A percentile compares a stretch with the other conserved stretches of the same genome.
phyloP scores from a whole-genome alignment of 2,113 vertebrate genomes.

The Columba janthina region DNA sequence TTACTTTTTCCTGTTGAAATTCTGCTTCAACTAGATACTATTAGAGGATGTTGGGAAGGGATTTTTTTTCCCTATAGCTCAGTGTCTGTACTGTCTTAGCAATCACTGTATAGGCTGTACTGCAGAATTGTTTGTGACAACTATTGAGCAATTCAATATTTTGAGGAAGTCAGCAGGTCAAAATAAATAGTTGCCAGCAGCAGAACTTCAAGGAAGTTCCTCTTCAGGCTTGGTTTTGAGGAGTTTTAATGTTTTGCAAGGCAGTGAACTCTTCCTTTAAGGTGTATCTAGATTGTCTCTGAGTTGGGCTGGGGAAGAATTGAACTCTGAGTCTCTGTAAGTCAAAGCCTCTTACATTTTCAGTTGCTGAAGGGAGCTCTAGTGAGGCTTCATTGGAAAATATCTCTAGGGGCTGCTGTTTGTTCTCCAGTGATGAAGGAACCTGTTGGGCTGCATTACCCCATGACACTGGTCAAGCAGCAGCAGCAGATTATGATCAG shows the following conservation, averaged over 20 bases:
- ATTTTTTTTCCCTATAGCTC: not conserved
- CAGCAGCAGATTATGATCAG: not conserved
- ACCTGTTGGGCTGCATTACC: not conserved
- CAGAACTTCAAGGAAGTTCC: not conserved
- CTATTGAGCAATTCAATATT: not conserved
- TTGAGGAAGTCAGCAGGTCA: not conserved
- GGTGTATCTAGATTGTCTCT: not conserved
- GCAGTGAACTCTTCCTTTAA: not conserved
- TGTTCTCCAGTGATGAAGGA: not conserved
- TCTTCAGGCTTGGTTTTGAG: not conserved
- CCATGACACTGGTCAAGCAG: not conserved
- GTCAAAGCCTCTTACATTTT: not conserved
- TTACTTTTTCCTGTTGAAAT: not conserved
- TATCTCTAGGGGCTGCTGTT: not conserved
- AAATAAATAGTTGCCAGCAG: not conserved
- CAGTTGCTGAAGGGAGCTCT: not conserved
- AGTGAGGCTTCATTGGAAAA: not conserved
- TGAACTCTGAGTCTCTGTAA: not conserved
- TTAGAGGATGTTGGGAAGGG: not conserved
- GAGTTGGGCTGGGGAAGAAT: not conserved
- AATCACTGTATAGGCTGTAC: not conserved
- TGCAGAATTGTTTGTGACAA: not conserved
- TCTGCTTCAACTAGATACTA: not conserved
- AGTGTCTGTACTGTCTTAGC: not conserved
- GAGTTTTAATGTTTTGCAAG: not conserved